These are phyloP conservation scores for Meliscaeva auricollis DNA, from an alignment of 2,888 invertebrate species.

Conservation along the genomic window DNA sequence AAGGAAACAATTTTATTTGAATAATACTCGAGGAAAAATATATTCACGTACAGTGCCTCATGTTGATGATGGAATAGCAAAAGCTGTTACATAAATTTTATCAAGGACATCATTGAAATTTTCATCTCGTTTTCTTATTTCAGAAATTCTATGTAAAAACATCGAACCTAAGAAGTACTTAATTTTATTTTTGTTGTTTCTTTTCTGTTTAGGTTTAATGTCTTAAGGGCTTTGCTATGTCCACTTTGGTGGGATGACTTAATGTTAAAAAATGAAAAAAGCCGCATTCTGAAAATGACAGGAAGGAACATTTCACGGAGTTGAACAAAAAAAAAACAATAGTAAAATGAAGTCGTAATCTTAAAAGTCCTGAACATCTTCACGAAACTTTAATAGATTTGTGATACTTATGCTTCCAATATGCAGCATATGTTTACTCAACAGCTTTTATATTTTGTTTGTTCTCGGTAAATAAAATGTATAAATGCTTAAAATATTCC, in stretches of 20 bases:
- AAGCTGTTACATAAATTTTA: conserved; percentile 18
- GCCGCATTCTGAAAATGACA: not conserved
- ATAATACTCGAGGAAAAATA: not conserved
- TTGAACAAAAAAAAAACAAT: too few relatives aligned
- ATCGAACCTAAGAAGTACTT: not conserved
- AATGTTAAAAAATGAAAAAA: not conserved
- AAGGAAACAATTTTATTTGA: conserved; percentile 24
- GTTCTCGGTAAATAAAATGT: too few relatives aligned
- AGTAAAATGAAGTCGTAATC: too few relatives aligned
- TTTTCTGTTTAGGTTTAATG: not conserved
- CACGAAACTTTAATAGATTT: too few relatives aligned
- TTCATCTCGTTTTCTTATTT: conserved; percentile 8
- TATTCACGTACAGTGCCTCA: not conserved
- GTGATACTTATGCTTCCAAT: too few relatives aligned
- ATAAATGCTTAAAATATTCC: too few relatives aligned
- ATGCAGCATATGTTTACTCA: too few relatives aligned
- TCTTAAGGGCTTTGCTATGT: not conserved
- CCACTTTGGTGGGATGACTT: not conserved
- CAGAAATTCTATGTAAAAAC: not conserved
- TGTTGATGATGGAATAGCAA: conserved; percentile 16
- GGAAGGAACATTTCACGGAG: too few relatives aligned
- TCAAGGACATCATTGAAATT: conserved; percentile 23
- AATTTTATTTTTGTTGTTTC: not conserved
- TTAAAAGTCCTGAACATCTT: too few relatives aligned
- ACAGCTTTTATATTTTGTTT: too few relatives aligned